Conservation (phyloP, 2,797 vertebrate species). For the Euphonia xanthogaster region DNA sequence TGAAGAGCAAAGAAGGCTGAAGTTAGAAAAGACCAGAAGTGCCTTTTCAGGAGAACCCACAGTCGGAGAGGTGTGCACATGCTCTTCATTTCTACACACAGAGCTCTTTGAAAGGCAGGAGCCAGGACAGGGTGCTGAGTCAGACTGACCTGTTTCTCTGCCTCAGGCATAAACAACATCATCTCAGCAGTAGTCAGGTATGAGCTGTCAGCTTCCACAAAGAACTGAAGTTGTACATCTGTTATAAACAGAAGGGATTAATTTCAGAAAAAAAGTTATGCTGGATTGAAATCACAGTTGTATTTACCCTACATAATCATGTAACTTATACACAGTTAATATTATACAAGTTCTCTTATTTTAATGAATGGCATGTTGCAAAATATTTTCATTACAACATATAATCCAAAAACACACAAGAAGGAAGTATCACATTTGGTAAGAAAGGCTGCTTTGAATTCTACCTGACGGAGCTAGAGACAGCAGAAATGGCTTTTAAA, state of each 20-base stretch:
- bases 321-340: neutral
- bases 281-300: neutral
- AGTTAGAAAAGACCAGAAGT: neutral
- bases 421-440: neutral
- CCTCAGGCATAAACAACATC: neutral
- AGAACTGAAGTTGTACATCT: neutral
- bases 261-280: neutral
- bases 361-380: neutral
- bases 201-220: neutral
- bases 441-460: neutral
- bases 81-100: neutral
- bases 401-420: neutral
- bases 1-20: neutral
- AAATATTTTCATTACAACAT: neutral
- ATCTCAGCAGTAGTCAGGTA: neutral
- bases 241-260: neutral
- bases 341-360: neutral
- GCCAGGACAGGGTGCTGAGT: neutral
- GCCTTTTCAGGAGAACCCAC: neutral
- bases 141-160: neutral
- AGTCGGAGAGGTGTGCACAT: neutral
- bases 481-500: neutral
- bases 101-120: neutral
- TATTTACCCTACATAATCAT: neutral
- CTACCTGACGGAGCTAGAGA: neutral